Evolutionary conservation across 2,888 invertebrate species (phyloP).

Genomic region (Ypsolopha scabrella): DNA sequence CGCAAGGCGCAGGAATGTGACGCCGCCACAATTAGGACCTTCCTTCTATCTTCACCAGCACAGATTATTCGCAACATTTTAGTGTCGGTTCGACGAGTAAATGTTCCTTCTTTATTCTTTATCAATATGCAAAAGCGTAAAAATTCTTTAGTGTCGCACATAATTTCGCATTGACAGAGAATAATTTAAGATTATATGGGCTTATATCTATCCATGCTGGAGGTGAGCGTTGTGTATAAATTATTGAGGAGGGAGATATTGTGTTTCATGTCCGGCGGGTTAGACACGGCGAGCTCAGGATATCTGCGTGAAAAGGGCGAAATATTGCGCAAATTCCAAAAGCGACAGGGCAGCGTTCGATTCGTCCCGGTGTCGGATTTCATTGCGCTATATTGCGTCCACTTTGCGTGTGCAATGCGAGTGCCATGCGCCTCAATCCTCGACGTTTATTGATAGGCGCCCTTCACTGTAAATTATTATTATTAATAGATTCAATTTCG

Average conservation of each 20-base stretch:
- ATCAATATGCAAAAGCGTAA: not conserved
- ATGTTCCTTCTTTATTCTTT: slow-evolving; percentile 6
- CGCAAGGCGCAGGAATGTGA: slow-evolving; percentile 25
- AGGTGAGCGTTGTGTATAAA: slow-evolving; percentile 50
- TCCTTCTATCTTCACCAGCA: slow-evolving; percentile 10
- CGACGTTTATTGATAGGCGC: slow-evolving; percentile 55
- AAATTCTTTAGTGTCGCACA: not conserved
- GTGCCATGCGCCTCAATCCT: slow-evolving; percentile 42
- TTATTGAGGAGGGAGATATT: slow-evolving; percentile 62
- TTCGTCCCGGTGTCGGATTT: slow-evolving; percentile 67
- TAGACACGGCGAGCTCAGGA: slow-evolving; percentile 54
- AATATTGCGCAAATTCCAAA: slow-evolving; percentile 69
- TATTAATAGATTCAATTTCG: not conserved
- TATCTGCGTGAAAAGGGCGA: slow-evolving; percentile 69
- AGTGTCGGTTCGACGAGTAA: not conserved
- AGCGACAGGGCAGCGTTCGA: slow-evolving; percentile 66
- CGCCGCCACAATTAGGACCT: slow-evolving; percentile 7
- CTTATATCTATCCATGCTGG: slow-evolving; percentile 14
- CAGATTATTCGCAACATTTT: slow-evolving; percentile 5
- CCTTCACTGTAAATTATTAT: slow-evolving; percentile 20
- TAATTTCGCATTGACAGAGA: slow-evolving; percentile 15
- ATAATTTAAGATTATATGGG: slow-evolving; percentile 28
- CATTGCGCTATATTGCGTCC: slow-evolving; percentile 51
- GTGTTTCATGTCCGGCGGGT: slow-evolving; percentile 66
- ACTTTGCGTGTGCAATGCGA: slow-evolving; percentile 24